Evolutionary conservation across 2,888 invertebrate species (phyloP).

Genomic region (Steinernema carpocapsae): DNA sequence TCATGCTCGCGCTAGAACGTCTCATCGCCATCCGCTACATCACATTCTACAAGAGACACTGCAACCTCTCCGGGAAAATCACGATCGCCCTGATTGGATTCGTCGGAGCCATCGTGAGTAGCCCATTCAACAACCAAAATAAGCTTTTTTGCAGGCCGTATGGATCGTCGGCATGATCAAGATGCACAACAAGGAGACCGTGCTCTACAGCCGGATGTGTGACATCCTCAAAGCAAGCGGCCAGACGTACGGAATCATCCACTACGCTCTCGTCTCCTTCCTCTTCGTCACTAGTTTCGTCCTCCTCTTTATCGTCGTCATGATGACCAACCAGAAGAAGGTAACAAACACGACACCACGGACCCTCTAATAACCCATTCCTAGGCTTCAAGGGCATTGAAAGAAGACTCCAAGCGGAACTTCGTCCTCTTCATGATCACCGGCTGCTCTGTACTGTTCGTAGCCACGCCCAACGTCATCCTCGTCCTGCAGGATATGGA

Average conservation of each 20-base stretch:
- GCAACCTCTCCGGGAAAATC: conserved; percentile 6
- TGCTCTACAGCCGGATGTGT: not conserved
- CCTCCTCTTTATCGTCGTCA: not conserved
- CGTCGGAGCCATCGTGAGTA: conserved; percentile 1
- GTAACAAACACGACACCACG: not conserved
- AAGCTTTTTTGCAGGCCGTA: not conserved
- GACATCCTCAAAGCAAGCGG: conserved; percentile 22
- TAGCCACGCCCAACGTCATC: conserved; percentile 23
- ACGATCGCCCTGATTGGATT: not conserved
- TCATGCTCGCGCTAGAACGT: conserved; percentile 13
- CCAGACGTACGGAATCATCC: conserved; percentile 7
- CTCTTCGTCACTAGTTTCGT: conserved; percentile 21
- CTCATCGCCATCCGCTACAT: conserved; percentile 17
- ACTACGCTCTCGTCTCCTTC: conserved; percentile 4
- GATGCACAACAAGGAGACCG: not conserved
- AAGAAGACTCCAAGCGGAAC: conserved; percentile 1
- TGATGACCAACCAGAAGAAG: conserved; percentile 12
- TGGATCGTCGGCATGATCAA: conserved; percentile 14
- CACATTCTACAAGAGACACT: conserved; percentile 14
- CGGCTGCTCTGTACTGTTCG: conserved; percentile 5
- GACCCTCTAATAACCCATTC: not conserved
- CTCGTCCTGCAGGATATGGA: conserved; percentile 6
- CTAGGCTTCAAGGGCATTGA: not conserved
- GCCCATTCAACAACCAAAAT: not conserved
- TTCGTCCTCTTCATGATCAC: conserved; percentile 7